Evolutionary conservation across 2,797 vertebrate species (phyloP), one percentile per base, ranked within the genome.

Genomic region (Tiaroga cobitis): DNA sequence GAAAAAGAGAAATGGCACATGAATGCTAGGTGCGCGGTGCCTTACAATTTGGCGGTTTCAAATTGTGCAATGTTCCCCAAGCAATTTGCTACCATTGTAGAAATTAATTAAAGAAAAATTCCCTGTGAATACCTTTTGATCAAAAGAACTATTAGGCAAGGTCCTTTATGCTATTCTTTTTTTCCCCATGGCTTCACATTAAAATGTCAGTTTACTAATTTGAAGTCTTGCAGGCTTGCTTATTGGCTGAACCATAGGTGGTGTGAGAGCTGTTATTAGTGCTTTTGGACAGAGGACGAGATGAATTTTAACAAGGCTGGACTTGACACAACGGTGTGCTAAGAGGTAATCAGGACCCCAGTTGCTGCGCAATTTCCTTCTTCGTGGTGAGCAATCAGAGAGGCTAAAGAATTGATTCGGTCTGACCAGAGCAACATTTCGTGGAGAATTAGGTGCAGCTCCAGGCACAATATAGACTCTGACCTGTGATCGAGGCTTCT

Each of bases 301-400:
- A 93, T 93, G 92, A 93, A 93, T 95, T 95, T 94, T 94, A 95
- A 95, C 93, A 90, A 93, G 93, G 91, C 89, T 91, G 89, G 88
- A 91, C 85, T 92, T 89, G 93, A 92, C 93, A 93, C 90, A 91
- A 92, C 93, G 93, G 91, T 91, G 94, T 89, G 87, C 92, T 94
- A 93, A 95, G 94, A 95, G 94, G 95, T 95, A 96, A 96, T 96
- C 95, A 95, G 93, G 92, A 94, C 92, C 93, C 80, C 89, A 93
- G 93, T 91, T 92, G 93, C 92, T 90, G 90, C 90, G 93, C 93
- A 94, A 95, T 96, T 96, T 96, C 94, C 94, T 94, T 93, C 92
- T 81, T 93, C 65, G 88, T 89, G 92, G 94, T 90, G 92, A 90
- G 93, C 95, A 96, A 96, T 96, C 95, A 95, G 92, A 92, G 93